Evolutionary conservation across 2,888 invertebrate species (phyloP), one percentile per base, ranked within the genome.

Genomic region (Hemistola chrysoprasaria): DNA sequence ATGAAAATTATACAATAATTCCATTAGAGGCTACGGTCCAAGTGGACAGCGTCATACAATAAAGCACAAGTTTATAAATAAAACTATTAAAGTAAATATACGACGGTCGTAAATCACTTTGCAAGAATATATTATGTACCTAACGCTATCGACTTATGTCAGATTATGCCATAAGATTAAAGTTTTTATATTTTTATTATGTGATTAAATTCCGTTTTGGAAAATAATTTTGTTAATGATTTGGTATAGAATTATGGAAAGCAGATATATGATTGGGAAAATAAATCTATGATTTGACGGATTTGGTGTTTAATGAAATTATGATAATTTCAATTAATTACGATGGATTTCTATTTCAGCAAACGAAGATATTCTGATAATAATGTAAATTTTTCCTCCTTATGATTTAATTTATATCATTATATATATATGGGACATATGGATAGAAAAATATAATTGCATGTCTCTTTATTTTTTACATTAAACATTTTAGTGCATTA

Each of bases 31-130:
- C n/a, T n/a, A n/a, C n/a, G n/a, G n/a, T n/a, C n/a, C n/a, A n/a
- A n/a, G n/a, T 16, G 16, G 4, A 16, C 3, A 4, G 16, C 16
- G n/a, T n/a, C n/a, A 16, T 3, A 16, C 16, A 16, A 4, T 16
- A 16, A 16, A 16, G 16, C 16, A 16, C 16, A 16, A 16, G 16
- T 16, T 3, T 2, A 4, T 16, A 16, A 16, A 16, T 16, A 16
- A 16, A 16, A 16, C 4, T 16, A 16, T 16, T 16, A 16, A 16
- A 16, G 4, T 16, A 16, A 16, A 16, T 16, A 16, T 61, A 62
- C 59, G 55, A 54, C 49, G 47, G 55, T 39, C 48, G 59, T 64
- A 66, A 62, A 61, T 66, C 61, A 64, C 42, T 48, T 49, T 39
- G 52, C 44, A 46, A 50, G 58, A 63, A 57, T 49, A 50, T 54